Evolutionary conservation across 2,888 invertebrate species (phyloP).

Genomic region (Chloroclystis v-ata): DNA sequence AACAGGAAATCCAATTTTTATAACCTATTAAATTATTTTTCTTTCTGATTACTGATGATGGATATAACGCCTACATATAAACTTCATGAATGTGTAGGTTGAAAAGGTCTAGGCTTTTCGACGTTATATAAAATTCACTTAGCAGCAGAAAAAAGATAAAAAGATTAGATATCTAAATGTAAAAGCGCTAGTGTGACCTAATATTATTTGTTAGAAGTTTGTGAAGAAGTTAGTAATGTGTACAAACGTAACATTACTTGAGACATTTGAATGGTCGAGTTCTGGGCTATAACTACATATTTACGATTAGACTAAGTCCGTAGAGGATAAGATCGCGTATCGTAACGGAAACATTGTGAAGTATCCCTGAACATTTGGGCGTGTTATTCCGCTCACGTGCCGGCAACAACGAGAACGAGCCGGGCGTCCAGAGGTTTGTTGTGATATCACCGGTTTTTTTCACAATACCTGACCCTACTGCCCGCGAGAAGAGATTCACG

Average conservation of each 20-base stretch:
- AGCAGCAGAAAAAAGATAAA: too few relatives aligned
- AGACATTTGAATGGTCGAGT: constrained; percentile 50
- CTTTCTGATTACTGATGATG: too few relatives aligned
- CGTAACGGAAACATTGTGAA: constrained; percentile 71
- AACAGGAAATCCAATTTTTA: too few relatives aligned
- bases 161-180: too few relatives aligned
- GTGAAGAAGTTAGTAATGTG: too few relatives aligned
- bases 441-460: constrained; percentile 70
- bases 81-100: too few relatives aligned
- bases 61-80: too few relatives aligned
- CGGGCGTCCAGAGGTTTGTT: constrained; percentile 71
- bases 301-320: constrained; percentile 53
- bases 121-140: too few relatives aligned
- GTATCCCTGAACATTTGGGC: constrained; percentile 62
- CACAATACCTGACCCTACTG: constrained; percentile 68
- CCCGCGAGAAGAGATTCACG: constrained; percentile 56
- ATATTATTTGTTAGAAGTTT: too few relatives aligned
- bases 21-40: too few relatives aligned
- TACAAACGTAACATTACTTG: constrained; percentile 8
- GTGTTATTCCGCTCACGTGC: constrained; percentile 66
- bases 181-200: too few relatives aligned
- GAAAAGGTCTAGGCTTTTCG: too few relatives aligned
- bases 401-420: constrained; percentile 65
- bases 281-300: constrained; percentile 62
- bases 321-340: constrained; percentile 65